These are phyloP conservation scores for Chloebia gouldiae DNA, from an alignment of 2,113 vertebrate species.

Conservation along the genomic window DNA sequence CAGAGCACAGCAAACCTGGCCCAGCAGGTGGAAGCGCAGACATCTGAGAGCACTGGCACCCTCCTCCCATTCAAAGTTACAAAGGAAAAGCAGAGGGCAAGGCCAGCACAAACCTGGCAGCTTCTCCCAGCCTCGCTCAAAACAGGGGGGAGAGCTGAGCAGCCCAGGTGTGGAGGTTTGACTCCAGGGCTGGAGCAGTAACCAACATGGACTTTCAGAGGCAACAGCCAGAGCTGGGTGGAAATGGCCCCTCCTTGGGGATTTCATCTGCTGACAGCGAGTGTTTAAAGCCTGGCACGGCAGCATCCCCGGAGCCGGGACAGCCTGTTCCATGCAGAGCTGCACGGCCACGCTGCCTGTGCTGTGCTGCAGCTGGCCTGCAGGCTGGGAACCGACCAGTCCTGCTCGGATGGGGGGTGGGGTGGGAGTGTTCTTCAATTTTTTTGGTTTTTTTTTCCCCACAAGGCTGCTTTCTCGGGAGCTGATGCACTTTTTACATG, in stretches of 20 bases:
- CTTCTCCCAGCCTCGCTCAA: neutral
- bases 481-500: neutral
- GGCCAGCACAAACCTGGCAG: neutral
- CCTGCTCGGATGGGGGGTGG: too few relatives aligned
- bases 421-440: too few relatives aligned
- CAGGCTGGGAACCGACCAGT: neutral
- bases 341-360: neutral
- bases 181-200: neutral
- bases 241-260: neutral
- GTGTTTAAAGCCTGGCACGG: neutral
- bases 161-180: neutral
- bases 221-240: fast-evolving
- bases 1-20: neutral
- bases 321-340: neutral
- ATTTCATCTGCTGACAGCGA: neutral
- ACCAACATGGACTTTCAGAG: neutral
- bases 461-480: neutral
- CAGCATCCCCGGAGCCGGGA: neutral
- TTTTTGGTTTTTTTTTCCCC: too few relatives aligned
- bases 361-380: neutral
- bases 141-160: neutral
- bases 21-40: neutral
- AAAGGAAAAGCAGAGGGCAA: neutral
- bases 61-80: neutral
- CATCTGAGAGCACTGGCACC: neutral